Percentiles rank a stretch among this genome's conserved stretches.
Evolutionary conservation across 2,888 invertebrate species (phyloP).

Genomic region (Dolomedes plantarius): DNA sequence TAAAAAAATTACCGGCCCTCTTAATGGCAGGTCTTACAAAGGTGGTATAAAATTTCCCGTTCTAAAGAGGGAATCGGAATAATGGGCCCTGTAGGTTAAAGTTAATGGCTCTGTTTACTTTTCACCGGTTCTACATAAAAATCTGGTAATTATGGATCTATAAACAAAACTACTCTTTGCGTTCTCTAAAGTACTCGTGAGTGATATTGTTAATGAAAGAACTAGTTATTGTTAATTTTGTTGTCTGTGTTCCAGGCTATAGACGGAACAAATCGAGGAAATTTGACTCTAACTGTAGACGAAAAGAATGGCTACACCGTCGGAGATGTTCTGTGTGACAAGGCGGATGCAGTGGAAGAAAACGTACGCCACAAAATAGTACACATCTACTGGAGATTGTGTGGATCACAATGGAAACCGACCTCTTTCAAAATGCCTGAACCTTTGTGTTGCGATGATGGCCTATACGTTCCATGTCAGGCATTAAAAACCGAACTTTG

Average conservation of each 20-base stretch:
- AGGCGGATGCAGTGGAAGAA: slow-evolving; percentile 61
- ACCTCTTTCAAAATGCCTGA: slow-evolving; percentile 54
- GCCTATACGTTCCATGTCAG: slow-evolving; percentile 50
- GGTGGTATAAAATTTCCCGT: too few relatives aligned
- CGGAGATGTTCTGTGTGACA: slow-evolving; percentile 59
- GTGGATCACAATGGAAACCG: slow-evolving; percentile 37
- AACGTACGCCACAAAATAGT: slow-evolving; percentile 49
- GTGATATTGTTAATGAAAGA: too few relatives aligned
- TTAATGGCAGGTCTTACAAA: too few relatives aligned
- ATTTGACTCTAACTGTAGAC: slow-evolving; percentile 38
- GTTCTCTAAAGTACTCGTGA: too few relatives aligned
- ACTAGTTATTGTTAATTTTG: too few relatives aligned
- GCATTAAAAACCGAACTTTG: neutral
- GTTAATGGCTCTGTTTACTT: too few relatives aligned
- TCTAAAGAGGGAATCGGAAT: too few relatives aligned
- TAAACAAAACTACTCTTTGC: too few relatives aligned
- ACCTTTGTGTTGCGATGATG: slow-evolving; percentile 58
- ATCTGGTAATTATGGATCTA: too few relatives aligned
- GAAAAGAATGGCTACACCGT: slow-evolving; percentile 50
- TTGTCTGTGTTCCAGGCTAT: slow-evolving; percentile 18
- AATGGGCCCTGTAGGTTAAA: too few relatives aligned
- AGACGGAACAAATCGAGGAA: slow-evolving; percentile 49
- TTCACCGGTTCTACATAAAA: too few relatives aligned
- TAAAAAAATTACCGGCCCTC: too few relatives aligned
- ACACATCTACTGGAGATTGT: slow-evolving; percentile 55